These are phyloP conservation scores for Schizothorax lantsangensis DNA, from an alignment of 2,797 vertebrate genomes.

Conservation along the genomic window DNA sequence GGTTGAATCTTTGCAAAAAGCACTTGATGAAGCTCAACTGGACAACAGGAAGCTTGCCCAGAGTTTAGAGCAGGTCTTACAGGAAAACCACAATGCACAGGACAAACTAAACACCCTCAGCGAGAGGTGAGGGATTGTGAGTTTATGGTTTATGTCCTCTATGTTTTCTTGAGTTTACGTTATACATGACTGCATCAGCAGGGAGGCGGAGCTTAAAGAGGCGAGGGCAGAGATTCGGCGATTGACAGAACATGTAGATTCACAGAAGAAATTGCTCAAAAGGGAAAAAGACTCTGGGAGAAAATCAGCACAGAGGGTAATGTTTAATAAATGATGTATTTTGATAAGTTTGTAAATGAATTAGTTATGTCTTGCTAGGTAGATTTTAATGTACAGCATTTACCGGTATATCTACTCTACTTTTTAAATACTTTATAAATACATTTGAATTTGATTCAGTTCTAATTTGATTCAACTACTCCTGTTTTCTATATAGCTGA, in stretches of 20 bases:
- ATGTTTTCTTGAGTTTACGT: neutral
- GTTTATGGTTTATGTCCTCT: neutral
- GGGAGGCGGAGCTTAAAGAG: slow-evolving; percentile 71
- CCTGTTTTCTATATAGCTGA: slow-evolving; percentile 65
- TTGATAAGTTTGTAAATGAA: neutral
- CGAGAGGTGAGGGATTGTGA: slow-evolving; percentile 14
- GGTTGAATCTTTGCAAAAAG: slow-evolving; percentile 72
- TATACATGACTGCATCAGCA: slow-evolving; percentile 54
- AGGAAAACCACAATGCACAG: slow-evolving; percentile 65
- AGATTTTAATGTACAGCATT: neutral
- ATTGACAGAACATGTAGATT: slow-evolving; percentile 65
- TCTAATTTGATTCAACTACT: neutral
- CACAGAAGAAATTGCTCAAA: slow-evolving; percentile 72
- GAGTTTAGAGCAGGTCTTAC: slow-evolving; percentile 71
- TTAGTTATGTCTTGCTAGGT: neutral
- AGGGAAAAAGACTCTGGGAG: slow-evolving; percentile 66
- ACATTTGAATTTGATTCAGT: neutral
- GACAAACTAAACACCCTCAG: slow-evolving; percentile 65
- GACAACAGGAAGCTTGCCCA: slow-evolving; percentile 74
- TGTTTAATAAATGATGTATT: slow-evolving; percentile 61
- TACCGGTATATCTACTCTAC: neutral
- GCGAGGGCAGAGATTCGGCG: slow-evolving; percentile 66
- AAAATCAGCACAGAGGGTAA: slow-evolving; percentile 67
- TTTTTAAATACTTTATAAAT: neutral
- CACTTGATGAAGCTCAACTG: slow-evolving; percentile 66